phyloP scores from a whole-genome alignment of 1,140 invertebrate species.

The Ylistrum balloti region DNA sequence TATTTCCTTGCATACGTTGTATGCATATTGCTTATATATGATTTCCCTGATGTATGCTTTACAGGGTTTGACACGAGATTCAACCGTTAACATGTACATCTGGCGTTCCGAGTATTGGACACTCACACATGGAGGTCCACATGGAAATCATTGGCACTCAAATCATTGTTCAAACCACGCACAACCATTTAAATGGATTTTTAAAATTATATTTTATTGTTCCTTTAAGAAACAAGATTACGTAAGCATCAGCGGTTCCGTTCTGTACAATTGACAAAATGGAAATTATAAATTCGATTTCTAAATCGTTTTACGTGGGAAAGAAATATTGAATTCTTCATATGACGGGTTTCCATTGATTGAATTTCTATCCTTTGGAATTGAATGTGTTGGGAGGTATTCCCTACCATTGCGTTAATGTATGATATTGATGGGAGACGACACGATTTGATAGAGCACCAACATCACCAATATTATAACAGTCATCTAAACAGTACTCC shows the following conservation, averaged over 20 bases:
- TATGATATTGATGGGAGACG: not conserved
- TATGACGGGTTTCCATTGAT: not conserved
- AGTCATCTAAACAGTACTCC: not conserved
- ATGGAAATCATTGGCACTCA: not conserved
- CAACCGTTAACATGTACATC: not conserved
- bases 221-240: slow-evolving; percentile 3
- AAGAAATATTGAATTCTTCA: not conserved
- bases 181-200: not conserved
- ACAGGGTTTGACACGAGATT: not conserved
- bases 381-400: not conserved
- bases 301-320: not conserved
- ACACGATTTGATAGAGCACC: not conserved
- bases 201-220: not conserved
- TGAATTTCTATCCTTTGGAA: not conserved
- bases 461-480: not conserved
- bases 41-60: not conserved
- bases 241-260: not conserved
- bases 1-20: slow-evolving; percentile 4
- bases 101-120: not conserved
- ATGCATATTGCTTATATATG: not conserved
- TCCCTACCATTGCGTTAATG: not conserved
- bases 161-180: not conserved
- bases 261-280: not conserved
- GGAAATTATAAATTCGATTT: not conserved
- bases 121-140: not conserved